Percentiles rank a stretch among this genome's conserved stretches.
phyloP scores from a whole-genome alignment of 2,888 invertebrate genomes.

The Netelia fuscicornis region DNA sequence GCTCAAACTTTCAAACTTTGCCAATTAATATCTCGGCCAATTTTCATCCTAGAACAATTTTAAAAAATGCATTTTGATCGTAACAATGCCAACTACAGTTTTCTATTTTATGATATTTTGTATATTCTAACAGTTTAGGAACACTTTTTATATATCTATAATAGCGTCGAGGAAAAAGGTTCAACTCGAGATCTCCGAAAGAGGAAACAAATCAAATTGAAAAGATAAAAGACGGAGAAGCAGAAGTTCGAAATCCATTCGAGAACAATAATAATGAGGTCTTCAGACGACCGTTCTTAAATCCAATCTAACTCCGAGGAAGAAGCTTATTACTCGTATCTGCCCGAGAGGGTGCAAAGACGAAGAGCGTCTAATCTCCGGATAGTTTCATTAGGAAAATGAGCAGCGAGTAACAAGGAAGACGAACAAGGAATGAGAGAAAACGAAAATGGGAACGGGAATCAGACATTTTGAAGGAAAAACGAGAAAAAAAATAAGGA shows the following conservation, averaged over 20 bases:
- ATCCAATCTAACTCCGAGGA: conserved; percentile 18
- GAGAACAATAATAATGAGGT: conserved; percentile 24
- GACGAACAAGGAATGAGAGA: background rate
- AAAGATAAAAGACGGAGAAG: conserved; percentile 7
- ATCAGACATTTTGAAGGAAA: background rate
- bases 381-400: conserved; percentile 51
- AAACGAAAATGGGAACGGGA: background rate
- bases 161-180: background rate
- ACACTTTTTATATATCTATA: conserved; percentile 15
- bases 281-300: background rate
- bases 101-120: background rate
- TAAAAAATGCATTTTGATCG: too few relatives aligned
- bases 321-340: background rate
- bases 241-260: conserved; percentile 17
- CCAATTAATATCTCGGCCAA: too few relatives aligned
- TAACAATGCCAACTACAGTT: background rate
- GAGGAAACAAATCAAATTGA: background rate
- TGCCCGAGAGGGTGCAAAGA: conserved; percentile 1
- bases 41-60: too few relatives aligned
- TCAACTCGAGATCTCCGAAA: background rate
- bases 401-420: background rate
- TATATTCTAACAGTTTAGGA: background rate
- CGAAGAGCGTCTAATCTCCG: conserved; percentile 20
- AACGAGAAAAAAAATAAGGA: too few relatives aligned
- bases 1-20: too few relatives aligned